Percentiles rank a stretch among this genome's conserved stretches.
Conservation (phyloP, 2,888 invertebrate genomes). For the Erebia aethiops region DNA sequence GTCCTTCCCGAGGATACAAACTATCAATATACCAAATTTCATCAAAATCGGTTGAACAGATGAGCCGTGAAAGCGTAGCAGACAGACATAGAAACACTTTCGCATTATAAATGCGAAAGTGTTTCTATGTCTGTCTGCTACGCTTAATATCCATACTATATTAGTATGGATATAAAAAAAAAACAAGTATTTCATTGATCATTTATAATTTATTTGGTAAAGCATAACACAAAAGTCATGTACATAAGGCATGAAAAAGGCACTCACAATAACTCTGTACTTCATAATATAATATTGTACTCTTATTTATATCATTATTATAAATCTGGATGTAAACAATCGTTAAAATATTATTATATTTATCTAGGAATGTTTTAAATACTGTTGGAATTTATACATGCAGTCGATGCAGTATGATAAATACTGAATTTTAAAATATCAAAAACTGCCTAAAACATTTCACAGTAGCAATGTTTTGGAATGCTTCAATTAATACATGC, state of each 20-base stretch:
- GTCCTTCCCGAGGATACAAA: no score
- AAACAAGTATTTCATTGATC: slow-evolving; percentile 35
- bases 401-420: slow-evolving; percentile 27
- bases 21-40: no score
- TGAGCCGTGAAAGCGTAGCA: no score
- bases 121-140: no score
- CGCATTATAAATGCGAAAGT: no score
- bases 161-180: background rate
- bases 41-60: no score
- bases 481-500: slow-evolving; percentile 27
- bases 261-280: slow-evolving; percentile 55
- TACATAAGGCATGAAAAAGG: slow-evolving; percentile 61
- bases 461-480: slow-evolving; percentile 23
- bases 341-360: slow-evolving; percentile 22
- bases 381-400: slow-evolving; percentile 47
- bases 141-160: no score
- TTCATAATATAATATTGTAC: slow-evolving; percentile 47
- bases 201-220: slow-evolving; percentile 55
- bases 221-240: slow-evolving; percentile 56
- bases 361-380: slow-evolving; percentile 62
- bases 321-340: slow-evolving; percentile 29
- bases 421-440: slow-evolving; percentile 40
- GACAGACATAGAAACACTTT: no score
- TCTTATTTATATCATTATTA: slow-evolving; percentile 39
- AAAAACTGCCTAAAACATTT: slow-evolving; percentile 38